Conservation (phyloP, 2,888 invertebrate genomes). For the Cheilosia scutellata region DNA sequence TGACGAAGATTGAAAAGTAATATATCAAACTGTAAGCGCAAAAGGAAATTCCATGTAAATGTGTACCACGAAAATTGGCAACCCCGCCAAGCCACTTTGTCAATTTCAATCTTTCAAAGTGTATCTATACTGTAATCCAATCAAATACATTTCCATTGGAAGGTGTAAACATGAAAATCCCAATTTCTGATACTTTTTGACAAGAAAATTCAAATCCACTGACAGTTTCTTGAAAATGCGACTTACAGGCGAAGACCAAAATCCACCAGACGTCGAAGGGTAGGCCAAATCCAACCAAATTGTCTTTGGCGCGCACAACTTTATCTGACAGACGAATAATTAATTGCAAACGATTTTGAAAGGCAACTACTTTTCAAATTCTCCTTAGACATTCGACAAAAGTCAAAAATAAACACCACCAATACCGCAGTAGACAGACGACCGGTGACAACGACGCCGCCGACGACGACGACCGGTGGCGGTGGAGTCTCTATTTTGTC, state of each 20-base stretch:
- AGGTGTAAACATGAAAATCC: slow-evolving; percentile 54
- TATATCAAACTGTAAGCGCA: background rate
- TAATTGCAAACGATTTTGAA: slow-evolving; percentile 74
- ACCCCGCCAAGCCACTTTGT: slow-evolving; percentile 46
- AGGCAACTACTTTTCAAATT: slow-evolving; percentile 62
- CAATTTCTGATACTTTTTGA: slow-evolving; percentile 61
- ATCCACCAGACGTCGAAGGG: slow-evolving; percentile 42
- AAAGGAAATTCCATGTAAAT: background rate
- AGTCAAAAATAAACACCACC: slow-evolving; percentile 60
- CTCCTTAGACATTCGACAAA: slow-evolving; percentile 62
- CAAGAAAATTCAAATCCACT: slow-evolving; percentile 62
- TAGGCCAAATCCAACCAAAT: slow-evolving; percentile 30
- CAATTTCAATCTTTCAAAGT: slow-evolving; percentile 62
- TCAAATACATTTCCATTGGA: slow-evolving; percentile 34
- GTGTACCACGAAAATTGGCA: background rate
- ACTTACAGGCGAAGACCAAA: slow-evolving; percentile 35
- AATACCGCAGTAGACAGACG: background rate
- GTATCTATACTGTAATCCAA: slow-evolving; percentile 42
- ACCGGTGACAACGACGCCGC: slow-evolving; percentile 15
- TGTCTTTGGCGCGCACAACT: slow-evolving; percentile 57
- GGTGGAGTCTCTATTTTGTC: slow-evolving; percentile 60
- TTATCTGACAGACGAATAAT: slow-evolving; percentile 72
- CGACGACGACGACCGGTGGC: slow-evolving; percentile 3
- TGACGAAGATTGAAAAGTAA: slow-evolving; percentile 4
- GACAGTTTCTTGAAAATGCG: slow-evolving; percentile 60